These are phyloP conservation scores for Turdus rufiventris DNA, from an alignment of 2,113 vertebrate genomes.

Conservation along the genomic window DNA sequence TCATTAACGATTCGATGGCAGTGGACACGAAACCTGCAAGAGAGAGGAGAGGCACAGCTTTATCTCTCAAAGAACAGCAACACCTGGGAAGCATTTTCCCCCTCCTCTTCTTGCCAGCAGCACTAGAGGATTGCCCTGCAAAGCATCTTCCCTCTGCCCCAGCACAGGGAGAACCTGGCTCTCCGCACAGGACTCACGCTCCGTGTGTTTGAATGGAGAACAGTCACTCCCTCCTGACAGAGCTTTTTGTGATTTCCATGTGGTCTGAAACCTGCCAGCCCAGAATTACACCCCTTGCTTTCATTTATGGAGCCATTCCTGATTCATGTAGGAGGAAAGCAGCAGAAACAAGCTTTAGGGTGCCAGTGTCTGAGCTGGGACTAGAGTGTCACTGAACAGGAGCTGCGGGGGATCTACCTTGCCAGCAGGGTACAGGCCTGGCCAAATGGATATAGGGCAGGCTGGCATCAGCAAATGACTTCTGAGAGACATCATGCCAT, in stretches of 20 bases:
- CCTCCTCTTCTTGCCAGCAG: background rate
- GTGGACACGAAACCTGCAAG: conserved; percentile 88
- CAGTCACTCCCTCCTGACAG: background rate
- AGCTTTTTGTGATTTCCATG: background rate
- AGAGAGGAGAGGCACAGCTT: background rate
- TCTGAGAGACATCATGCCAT: background rate
- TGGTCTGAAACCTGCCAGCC: background rate
- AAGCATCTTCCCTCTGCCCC: background rate
- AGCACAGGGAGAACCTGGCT: background rate
- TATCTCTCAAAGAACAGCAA: background rate
- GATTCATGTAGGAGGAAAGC: background rate
- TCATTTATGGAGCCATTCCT: background rate
- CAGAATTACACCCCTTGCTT: background rate
- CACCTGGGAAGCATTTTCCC: background rate
- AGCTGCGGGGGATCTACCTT: background rate
- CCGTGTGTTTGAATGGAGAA: fast-evolving
- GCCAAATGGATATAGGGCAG: background rate
- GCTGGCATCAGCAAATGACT: background rate
- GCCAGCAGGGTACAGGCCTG: background rate
- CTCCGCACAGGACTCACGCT: background rate
- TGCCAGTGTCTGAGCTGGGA: background rate
- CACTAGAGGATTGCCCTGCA: background rate
- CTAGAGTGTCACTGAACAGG: background rate
- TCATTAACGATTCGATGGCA: conserved; percentile 97
- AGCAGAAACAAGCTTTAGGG: fast-evolving